Conservation (phyloP, 1,140 invertebrate genomes). For the Bombyx mori region DNA sequence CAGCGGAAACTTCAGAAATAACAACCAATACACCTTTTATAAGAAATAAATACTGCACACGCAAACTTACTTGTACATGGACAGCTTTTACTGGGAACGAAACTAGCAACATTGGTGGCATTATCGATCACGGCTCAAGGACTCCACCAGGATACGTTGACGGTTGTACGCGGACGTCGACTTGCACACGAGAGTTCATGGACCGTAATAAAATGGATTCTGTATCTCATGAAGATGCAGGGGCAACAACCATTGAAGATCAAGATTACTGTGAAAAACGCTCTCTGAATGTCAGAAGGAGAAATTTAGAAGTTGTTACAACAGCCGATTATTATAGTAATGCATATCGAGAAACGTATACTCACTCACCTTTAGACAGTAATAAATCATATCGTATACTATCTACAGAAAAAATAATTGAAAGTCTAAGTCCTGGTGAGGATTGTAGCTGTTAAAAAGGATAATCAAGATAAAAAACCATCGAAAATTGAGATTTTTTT, state of each 20-base stretch:
- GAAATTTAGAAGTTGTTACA: slow-evolving; percentile 19
- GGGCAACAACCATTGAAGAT: slow-evolving; percentile 19
- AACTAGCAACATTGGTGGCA: slow-evolving; percentile 10
- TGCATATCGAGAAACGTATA: background rate
- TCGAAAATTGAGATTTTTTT: too few species aligned
- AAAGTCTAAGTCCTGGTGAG: too few species aligned
- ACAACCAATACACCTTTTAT: slow-evolving; percentile 38
- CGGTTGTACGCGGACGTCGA: slow-evolving; percentile 53
- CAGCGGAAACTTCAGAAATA: slow-evolving; percentile 8
- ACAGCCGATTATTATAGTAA: background rate
- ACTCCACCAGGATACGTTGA: slow-evolving; percentile 57
- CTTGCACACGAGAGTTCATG: slow-evolving; percentile 50
- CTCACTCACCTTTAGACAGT: background rate
- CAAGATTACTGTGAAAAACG: slow-evolving; percentile 59
- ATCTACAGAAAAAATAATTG: too few species aligned
- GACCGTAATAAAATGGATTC: slow-evolving; percentile 45
- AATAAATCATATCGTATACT: too few species aligned
- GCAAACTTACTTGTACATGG: slow-evolving; percentile 61
- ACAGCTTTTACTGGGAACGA: slow-evolving; percentile 32
- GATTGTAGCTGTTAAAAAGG: too few species aligned
- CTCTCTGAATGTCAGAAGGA: slow-evolving; percentile 35
- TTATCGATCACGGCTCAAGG: slow-evolving; percentile 25
- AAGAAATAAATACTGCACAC: slow-evolving; percentile 47
- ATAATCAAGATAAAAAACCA: too few species aligned
- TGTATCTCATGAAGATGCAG: slow-evolving; percentile 9